Conservation (phyloP, 2,113 vertebrate species). For the Dasyurus viverrinus region DNA sequence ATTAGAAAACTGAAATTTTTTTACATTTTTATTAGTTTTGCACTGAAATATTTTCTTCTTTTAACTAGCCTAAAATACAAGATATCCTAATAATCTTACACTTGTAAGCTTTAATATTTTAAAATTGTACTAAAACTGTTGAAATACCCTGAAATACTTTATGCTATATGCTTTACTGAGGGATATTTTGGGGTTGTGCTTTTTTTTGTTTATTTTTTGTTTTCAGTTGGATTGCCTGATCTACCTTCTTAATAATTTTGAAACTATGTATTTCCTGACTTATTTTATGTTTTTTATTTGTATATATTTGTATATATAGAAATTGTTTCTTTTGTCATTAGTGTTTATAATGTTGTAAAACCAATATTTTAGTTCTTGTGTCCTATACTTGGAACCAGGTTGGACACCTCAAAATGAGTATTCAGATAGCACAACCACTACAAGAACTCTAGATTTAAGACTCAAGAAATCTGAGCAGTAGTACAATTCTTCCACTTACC, state of each 20-base stretch:
- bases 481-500: not conserved
- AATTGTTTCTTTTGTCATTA: not conserved
- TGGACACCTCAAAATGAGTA: not conserved
- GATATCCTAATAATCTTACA: not conserved
- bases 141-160: not conserved
- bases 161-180: not conserved
- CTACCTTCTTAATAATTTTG: conserved; percentile 15
- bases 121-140: not conserved
- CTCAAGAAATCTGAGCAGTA: not conserved
- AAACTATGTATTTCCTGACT: not conserved
- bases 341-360: not conserved
- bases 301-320: conserved; percentile 4
- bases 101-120: not conserved
- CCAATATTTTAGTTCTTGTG: not conserved
- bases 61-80: not conserved
- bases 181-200: not conserved
- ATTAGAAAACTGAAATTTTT: not conserved
- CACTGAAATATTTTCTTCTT: not conserved
- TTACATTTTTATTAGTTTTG: not conserved
- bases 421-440: not conserved
- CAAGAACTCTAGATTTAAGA: not conserved
- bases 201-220: too few relatives aligned
- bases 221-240: not conserved
- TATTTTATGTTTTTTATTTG: not conserved
- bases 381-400: not conserved